These are phyloP conservation scores for Penelope pileata DNA, from an alignment of 2,113 vertebrate species.

Conservation along the genomic window DNA sequence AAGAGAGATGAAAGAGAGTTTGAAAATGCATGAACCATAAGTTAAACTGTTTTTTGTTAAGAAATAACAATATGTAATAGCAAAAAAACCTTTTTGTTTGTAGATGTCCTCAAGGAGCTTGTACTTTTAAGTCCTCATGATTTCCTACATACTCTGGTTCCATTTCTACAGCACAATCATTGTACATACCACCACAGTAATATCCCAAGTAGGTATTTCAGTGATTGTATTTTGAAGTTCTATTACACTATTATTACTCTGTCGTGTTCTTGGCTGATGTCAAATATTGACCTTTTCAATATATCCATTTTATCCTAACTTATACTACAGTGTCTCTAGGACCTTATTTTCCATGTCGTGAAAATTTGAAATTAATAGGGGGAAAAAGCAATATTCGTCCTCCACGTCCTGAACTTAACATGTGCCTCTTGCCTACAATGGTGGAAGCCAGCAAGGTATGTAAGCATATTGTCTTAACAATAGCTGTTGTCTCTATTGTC, in stretches of 20 bases:
- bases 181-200: constrained; percentile 99
- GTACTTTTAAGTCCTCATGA: constrained; percentile 98
- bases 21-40: constrained; percentile 54
- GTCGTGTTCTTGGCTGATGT: constrained; percentile 46
- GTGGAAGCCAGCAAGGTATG: constrained; percentile 99
- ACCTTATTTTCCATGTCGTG: constrained; percentile 98
- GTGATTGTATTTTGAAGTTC: constrained; percentile 66
- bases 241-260: constrained; percentile 66
- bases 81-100: constrained; percentile 68
- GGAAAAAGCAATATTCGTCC: constrained; percentile 98
- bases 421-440: constrained; percentile 99
- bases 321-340: constrained; percentile 94
- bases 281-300: constrained; percentile 70
- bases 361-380: constrained; percentile 99
- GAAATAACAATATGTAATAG: constrained; percentile 68
- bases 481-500: not conserved
- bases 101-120: constrained; percentile 98
- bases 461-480: not conserved
- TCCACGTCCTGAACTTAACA: constrained; percentile 96
- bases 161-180: constrained; percentile 99
- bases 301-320: constrained; percentile 75
- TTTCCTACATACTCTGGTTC: constrained; percentile 98
- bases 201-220: constrained; percentile 91
- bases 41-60: constrained; percentile 54
- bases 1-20: not conserved